These are phyloP conservation scores for Brevimyrus niger DNA, from an alignment of 2,113 vertebrate species.

Conservation along the genomic window DNA sequence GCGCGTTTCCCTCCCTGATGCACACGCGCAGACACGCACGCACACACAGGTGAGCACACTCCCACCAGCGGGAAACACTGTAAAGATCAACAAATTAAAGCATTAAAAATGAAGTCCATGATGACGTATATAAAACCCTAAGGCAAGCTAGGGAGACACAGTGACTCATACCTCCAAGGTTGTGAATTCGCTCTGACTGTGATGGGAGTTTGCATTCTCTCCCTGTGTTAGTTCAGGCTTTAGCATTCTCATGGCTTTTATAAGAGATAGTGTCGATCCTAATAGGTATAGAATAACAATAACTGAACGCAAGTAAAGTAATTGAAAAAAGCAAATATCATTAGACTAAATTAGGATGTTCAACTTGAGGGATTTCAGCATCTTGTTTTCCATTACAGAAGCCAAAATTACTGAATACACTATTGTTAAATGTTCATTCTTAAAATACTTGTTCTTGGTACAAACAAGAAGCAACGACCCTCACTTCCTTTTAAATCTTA, in stretches of 20 bases:
- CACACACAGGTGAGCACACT: no score
- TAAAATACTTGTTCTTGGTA: neutral
- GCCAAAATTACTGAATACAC: neutral
- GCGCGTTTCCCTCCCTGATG: no score
- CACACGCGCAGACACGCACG: no score
- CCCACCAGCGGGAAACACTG: no score
- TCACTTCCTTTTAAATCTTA: neutral
- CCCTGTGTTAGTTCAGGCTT: neutral
- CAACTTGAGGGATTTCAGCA: neutral
- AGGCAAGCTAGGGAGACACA: neutral
- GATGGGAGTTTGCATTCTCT: neutral
- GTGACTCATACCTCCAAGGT: neutral
- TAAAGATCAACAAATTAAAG: neutral
- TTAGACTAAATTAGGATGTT: neutral
- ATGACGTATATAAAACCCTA: neutral
- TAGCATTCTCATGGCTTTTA: neutral
- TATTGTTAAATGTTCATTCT: neutral
- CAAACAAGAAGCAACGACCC: neutral
- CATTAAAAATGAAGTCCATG: neutral
- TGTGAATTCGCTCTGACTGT: neutral
- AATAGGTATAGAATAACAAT: neutral
- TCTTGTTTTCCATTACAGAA: neutral
- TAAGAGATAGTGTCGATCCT: neutral
- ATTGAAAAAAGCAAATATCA: neutral
- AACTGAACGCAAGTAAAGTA: neutral